Conservation (phyloP, 23 tunicate species). For the Ascidia mentula region DNA sequence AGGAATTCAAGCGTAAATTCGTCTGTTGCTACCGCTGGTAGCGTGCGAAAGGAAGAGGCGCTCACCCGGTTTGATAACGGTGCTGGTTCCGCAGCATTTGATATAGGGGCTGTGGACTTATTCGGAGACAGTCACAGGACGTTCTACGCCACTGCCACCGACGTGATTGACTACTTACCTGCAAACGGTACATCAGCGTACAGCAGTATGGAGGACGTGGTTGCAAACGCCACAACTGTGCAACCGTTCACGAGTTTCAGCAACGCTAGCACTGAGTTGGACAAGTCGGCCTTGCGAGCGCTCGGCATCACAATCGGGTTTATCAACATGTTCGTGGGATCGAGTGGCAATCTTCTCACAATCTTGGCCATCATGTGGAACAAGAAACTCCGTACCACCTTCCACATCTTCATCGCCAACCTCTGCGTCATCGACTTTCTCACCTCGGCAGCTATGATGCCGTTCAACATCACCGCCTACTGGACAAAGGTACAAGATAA, state of each 20-base stretch:
- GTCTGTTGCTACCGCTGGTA: not conserved
- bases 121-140: not conserved
- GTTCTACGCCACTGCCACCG: not conserved
- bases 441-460: conserved; percentile 83
- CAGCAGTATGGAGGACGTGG: not conserved
- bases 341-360: conserved; percentile 66
- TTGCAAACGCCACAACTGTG: not conserved
- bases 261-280: not conserved
- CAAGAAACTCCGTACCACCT: conserved; percentile 60
- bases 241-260: not conserved
- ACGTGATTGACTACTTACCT: not conserved
- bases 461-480: conserved; percentile 74
- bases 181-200: not conserved
- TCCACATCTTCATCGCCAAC: conserved; percentile 78
- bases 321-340: conserved; percentile 55
- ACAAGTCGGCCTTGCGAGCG: conserved; percentile 30
- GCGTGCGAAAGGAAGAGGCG: not conserved
- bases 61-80: not conserved
- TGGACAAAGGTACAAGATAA: conserved; percentile 35
- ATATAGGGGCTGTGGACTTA: not conserved
- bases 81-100: not conserved
- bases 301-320: conserved; percentile 69
- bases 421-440: conserved; percentile 78
- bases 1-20: not conserved
- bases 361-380: conserved; percentile 63